Base-by-base conservation (phyloP, 2,113 vertebrate genomes). In the Sylvicapra grimmia region DNA sequence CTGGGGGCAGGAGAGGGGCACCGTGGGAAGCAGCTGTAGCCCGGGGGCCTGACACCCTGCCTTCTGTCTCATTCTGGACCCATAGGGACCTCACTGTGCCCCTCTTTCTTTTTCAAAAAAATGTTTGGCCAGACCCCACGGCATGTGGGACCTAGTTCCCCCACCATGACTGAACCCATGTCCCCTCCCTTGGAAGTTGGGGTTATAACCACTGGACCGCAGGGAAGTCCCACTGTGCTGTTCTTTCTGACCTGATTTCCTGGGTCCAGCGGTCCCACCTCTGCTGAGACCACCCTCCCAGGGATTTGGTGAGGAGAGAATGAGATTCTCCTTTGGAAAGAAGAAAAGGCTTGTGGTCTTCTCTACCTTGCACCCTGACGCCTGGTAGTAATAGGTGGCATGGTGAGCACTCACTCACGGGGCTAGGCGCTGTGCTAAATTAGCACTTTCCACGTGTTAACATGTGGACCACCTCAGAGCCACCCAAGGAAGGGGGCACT, bases 31-130 rank as follows among this genome's bases (percentile, higher is more conserved):
- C 49, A 15, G 12, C 77, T 84, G 10, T 53, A 4, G 75, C 25
- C 12, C 0, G 5, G 84, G 61, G 56, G 4, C 13, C 93, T 44
- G 19, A n/a, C 19, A 19, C 29, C 51, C 16, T 51, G 75, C 36
- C 29, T 29, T 92, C 59, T 44, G 21, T 82, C n/a, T 68, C 58
- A 27, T 54, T 65, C 23, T 72, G 77, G 33, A 27, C 58, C 14
- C 19, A 0, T 6, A 36, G 18, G 25, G 25, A 61, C 15, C 16
- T 51, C 15, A 5, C 4, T 3, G 3, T 14, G 56, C 53, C 49
- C 58, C 14, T 82, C 72, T 53, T 79, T 82, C 79, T 80, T 77
- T 77, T 77, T 27, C 10, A 44, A 44, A 44, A 77, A 44, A 25
- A 77, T 44, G 68, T 77, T 77, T 77, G 36, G 11, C 72, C 72